Base-by-base conservation (phyloP, 2,888 invertebrate species). In the Leucozona laternaria region DNA sequence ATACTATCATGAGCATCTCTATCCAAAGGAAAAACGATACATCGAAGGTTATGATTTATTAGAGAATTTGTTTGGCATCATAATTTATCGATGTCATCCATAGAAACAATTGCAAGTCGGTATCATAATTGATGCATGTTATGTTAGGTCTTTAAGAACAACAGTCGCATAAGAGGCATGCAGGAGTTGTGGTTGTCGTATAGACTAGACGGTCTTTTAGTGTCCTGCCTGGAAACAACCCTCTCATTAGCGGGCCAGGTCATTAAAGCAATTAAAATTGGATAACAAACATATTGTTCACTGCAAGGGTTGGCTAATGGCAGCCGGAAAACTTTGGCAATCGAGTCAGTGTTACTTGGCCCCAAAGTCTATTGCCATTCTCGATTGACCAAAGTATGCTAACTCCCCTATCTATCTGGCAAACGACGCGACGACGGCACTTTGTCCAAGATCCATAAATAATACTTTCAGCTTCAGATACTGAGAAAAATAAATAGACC, bases 221-320 rank as follows among this genome's bases (percentile, higher is more conserved):
- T 76, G n/a, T n/a, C n/a, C n/a, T 31, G 48, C 17, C 48, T 76
- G 13, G 11, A 22, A 71, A 31, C 34, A 68, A 53, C 34, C 34
- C 55, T 31, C 68, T 80, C 77, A 80, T 79, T 80, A 85, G 53
- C 73, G 72, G 66, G 37, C 40, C 60, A 80, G 84, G 84, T 85
- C 84, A 80, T 85, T 80, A 77, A 80, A 81, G 77, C 80, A 85
- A 85, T 85, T 85, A 77, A 68, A 80, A 72, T 80, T n/a, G 31
- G 80, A 80, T 80, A 80, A 68, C 62, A 75, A 81, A 79, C 81
- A 82, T 79, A 86, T 86, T 82, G 72, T 60, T 81, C 62, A 70
- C 40, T 50, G n/a, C 20, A 20, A 48, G 31, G 48, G 7, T 20
- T 22, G 50, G 20, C 57, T 81, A 86, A 86, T 82, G 81, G 48